Evolutionary conservation across 1,140 invertebrate genomes (phyloP), one percentile per base, ranked within the genome.

Genomic region (Heliconius hermathena): DNA sequence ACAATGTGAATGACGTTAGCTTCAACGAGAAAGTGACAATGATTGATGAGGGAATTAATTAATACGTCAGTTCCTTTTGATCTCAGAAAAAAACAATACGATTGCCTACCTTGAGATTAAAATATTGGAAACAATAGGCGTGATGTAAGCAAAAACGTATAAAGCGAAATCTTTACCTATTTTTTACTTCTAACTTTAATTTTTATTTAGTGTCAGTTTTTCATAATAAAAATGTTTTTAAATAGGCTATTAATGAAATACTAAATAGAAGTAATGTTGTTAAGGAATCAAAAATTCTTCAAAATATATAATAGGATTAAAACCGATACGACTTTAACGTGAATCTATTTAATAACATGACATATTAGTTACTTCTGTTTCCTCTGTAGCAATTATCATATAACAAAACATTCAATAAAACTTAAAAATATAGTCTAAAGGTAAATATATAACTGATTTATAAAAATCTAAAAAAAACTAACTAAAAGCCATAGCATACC

Each of bases 1-100:
- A 90, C 89, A 91, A 89, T 93, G 89, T 88, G 88, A 91, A 88
- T 91, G 91, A 91, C 88, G 88, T 83, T 83, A 82, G 81, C 86
- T 86, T 88, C 86, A 83, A 85, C 82, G 80, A 85, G 84, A 87
- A 86, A 83, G 82, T 81, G 85, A 89, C 87, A 90, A 91, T 93
- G 92, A 93, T 93, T 92, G 91, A 93, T 92, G 89, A 91, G 83
- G 87, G 84, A 84, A 90, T 89, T 93, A 92, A 93, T 93, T 93
- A 92, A 93, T 93, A 91, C 90, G 86, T 85, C 86, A 90, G 87
- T 91, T 90, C 85, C 86, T 89, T 88, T 81, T 72, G 81, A 81
- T 78, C 78, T 77, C 78, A 79, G 82, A 88, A 90, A 60, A 90
- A 87, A 89, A 87, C 81, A 87, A 87, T 85, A 82, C 81, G 76